Base-by-base conservation (phyloP, 2,888 invertebrate genomes). In the Heliconius aoede region DNA sequence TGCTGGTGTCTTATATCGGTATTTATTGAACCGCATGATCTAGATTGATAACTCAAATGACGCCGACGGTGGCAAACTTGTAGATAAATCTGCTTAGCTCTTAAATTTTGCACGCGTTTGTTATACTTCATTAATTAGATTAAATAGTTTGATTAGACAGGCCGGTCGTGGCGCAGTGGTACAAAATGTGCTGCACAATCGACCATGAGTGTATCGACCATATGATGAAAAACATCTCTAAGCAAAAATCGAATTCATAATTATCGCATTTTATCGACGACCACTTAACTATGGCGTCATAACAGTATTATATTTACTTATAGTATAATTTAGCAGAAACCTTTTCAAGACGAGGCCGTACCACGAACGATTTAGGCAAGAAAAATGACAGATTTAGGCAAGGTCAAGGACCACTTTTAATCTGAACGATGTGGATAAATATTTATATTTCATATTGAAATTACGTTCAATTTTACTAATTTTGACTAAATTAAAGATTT, bases 1-100 rank as follows among this genome's bases (percentile, higher is more conserved):
- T 82, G 82, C 76, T 79, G 72, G 74, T 76, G 74, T 60, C 65
- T 81, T 81, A 78, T 81, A 81, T 67, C 60, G 69, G 74, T 76
- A 76, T 71, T 72, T 73, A 73, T 76, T 72, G 74, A 74, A 77
- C 55, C 73, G 74, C 72, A 75, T 68, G 75, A 80, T 80, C 28
- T 74, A 58, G n/a, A 72, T 72, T 61, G 32, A 61, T 60, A 72
- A 36, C 32, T 60, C 58, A 60, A 72, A 72, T 72, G 30, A 55
- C 26, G 40, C 72, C 60, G 72, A 58, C 71, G 26, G 32, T 36
- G 36, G 21, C 13, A 64, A 24, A n/a, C 21, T 64, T n/a, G 64
- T 68, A n/a, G 15, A 40, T 67, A 46, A 13, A 30, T 30, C 28
- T 28, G 28, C 4, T 67, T n/a, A 55, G 30, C 3, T 69, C 28